Base-by-base conservation (phyloP, 2,113 vertebrate species). In the Pithys albifrons region DNA sequence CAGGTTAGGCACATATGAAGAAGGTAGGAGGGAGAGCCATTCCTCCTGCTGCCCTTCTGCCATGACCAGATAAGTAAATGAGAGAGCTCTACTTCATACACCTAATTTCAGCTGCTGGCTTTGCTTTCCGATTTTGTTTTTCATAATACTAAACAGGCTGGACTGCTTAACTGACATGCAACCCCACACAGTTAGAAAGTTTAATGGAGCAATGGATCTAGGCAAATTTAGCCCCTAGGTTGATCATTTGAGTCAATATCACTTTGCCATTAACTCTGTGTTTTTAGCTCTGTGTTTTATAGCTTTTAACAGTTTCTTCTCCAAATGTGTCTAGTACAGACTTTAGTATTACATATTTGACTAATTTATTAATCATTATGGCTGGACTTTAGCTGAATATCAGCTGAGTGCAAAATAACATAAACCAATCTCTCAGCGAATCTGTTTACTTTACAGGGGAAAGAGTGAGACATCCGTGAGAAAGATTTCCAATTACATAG, bases 241-340 rank as follows among this genome's bases (percentile, higher is more conserved):
- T 91, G 58, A 65, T 94, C 83, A 86, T 91, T 93, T 86, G 37
- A 59, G 77, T 90, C 81, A 79, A 17, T 95, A 94, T 86, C 19
- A 37, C 48, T 91, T 94, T 79, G 67, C 67, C 72, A 88, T 80
- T 88, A 86, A 51, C 45, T 91, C 33, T 39, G 59, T 39, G 24
- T 28, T 39, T 31, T 62, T 62, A 39, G 59, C 17, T 88, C 71
- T 59, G 59, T 54, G 35, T 49, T 83, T 77, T 80, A 64, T 71
- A 33, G 31, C 59, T 94, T 88, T 70, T 70, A 83, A 64, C 27
- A 80, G 35, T 55, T 91, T 85, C 35, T 76, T 93, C 64, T 93
- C 48, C 39, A 90, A 64, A 83, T 84, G 10, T 41, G 20, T 65
- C 22, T 25, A 22, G 9, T 31, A 45, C 16, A 59, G 22, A 86